Evolutionary conservation across 1,140 invertebrate genomes (phyloP).

Genomic region (Drosophila cardini): DNA sequence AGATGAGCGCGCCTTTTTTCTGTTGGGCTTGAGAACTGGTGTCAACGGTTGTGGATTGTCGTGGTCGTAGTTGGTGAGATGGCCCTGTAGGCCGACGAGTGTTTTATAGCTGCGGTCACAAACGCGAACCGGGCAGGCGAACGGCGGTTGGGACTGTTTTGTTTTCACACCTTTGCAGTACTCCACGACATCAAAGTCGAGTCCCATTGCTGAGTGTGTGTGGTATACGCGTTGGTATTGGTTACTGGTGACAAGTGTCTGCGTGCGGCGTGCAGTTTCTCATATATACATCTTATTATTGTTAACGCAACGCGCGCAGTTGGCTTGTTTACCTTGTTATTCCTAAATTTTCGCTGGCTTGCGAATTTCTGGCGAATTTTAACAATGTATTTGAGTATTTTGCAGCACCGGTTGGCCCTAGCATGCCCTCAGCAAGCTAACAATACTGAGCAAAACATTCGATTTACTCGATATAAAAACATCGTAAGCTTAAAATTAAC

Average conservation of each 20-base stretch:
- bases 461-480: conserved; percentile 38
- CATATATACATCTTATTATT: conserved; percentile 72
- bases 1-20: conserved; percentile 86
- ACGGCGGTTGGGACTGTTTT: conserved; percentile 91
- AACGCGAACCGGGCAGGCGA: conserved; percentile 92
- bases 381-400: conserved; percentile 57
- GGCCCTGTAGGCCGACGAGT: conserved; percentile 93
- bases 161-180: conserved; percentile 92
- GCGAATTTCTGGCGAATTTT: conserved; percentile 59
- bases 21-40: conserved; percentile 84
- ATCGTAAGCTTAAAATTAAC: not conserved
- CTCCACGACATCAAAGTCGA: conserved; percentile 92
- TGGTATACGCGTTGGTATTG: conserved; percentile 45
- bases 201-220: conserved; percentile 75
- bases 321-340: conserved; percentile 60
- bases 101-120: conserved; percentile 95
- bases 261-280: conserved; percentile 52
- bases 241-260: conserved; percentile 68
- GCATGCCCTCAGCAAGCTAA: conserved; percentile 32
- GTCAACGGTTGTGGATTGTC: conserved; percentile 87
- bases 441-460: conserved; percentile 36
- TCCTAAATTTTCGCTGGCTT: conserved; percentile 71
- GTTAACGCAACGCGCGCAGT: conserved; percentile 59
- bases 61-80: conserved; percentile 93
- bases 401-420: conserved; percentile 36